Conservation (phyloP, 64 coral and sea anemone species). For the Actinia tenebrosa region DNA sequence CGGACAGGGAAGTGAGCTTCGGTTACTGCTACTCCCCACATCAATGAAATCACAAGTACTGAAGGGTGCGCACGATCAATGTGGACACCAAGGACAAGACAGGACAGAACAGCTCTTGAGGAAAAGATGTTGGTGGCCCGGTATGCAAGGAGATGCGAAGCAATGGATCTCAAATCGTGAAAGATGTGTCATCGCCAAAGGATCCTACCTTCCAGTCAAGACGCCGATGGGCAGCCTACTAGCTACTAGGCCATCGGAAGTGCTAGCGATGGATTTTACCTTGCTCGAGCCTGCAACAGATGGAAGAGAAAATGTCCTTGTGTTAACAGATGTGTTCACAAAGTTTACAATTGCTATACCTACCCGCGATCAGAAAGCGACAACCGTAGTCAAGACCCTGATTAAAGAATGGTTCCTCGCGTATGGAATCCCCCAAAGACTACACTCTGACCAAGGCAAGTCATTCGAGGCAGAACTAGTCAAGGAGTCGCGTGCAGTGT, state of each 20-base stretch:
- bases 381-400: conserved; percentile 14
- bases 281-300: conserved; percentile 32
- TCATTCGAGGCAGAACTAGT: conserved; percentile 14
- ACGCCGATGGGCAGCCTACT: no score
- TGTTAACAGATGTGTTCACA: conserved; percentile 32
- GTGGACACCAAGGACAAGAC: no score
- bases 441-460: conserved; percentile 37
- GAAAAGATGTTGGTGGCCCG: no score
- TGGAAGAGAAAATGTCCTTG: conserved; percentile 37
- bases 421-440: conserved; percentile 15
- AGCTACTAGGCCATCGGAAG: no score
- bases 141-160: no score
- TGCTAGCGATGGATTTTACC: no score
- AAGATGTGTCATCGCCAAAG: no score
- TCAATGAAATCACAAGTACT: not conserved
- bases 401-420: conserved; percentile 30
- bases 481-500: conserved; percentile 13
- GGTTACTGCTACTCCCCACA: conserved; percentile 27
- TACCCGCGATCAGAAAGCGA: conserved; percentile 13
- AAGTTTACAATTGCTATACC: conserved; percentile 31
- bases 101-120: no score
- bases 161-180: no score
- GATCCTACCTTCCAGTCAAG: no score
- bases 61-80: no score
- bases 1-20: not conserved